Percentiles rank a stretch among this genome's conserved stretches.
Conservation (phyloP, 2,888 invertebrate species). For the Rhamnusium bicolor region DNA sequence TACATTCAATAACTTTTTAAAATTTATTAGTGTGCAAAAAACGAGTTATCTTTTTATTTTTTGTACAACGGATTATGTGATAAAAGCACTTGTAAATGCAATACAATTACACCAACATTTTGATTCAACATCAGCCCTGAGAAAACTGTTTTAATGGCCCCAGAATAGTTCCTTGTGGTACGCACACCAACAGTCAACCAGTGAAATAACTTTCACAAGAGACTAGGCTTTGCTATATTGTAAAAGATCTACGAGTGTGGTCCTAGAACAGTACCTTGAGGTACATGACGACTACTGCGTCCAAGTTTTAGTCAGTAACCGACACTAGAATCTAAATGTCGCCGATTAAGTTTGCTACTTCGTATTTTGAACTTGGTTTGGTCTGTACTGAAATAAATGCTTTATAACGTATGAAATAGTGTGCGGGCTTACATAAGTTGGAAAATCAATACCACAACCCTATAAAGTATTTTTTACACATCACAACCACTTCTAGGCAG, state of each 20-base stretch:
- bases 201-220: background rate
- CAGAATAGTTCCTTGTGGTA: conserved; percentile 1
- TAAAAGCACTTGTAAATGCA: conserved; percentile 51
- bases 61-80: conserved; percentile 42
- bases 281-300: background rate
- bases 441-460: conserved; percentile 55
- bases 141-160: background rate
- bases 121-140: conserved; percentile 28
- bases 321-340: background rate
- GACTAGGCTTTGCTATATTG: background rate
- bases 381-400: conserved; percentile 24
- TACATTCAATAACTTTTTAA: conserved; percentile 29
- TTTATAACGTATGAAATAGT: conserved; percentile 57
- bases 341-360: background rate
- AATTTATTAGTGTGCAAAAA: conserved; percentile 12
- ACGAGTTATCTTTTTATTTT: conserved; percentile 23
- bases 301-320: background rate
- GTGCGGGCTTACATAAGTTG: conserved; percentile 40
- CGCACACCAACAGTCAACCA: background rate
- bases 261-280: background rate
- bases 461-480: conserved; percentile 54
- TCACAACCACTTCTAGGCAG: conserved; percentile 57
- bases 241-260: background rate
- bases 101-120: conserved; percentile 36
- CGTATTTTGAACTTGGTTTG: background rate